Evolutionary conservation across 1,140 invertebrate genomes (phyloP), one percentile per base, ranked within the genome.

Genomic region (Papilio helenus): DNA sequence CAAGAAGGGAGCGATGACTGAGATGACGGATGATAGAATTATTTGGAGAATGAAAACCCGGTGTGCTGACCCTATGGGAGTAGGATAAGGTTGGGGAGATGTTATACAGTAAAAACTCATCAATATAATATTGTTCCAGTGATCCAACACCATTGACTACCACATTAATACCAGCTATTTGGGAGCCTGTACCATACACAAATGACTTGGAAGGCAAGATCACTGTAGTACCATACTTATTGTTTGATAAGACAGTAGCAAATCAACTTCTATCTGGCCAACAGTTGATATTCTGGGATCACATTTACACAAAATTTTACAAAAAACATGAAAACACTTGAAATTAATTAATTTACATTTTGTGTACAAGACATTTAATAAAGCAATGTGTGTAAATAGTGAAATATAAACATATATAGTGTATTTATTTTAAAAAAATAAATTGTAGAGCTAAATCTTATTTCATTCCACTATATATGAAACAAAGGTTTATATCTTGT

Each of bases 141-240:
- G 92, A 94, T n/a, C 92, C 92, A 18, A 94, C 91, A 49, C 92
- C 92, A n/a, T 61, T 94, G 4, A 87, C 86, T 20, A 88, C 88
- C 44, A 76, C 84, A 16, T 42, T 89, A 8, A 85, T 90, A 74
- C 88, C 92, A 39, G 79, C 89, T 12, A 85, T 93, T 26, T 94
- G 92, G 92, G 83, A 86, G 79, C 89, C 91, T 1, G 76, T 92
- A 10, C 39, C 61, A 4, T 51, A 39, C 9, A 65, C 81, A 16
- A 44, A 76, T 0, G 68, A 81, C 4, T 51, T 81, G 16, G 80
- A 85, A 9, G 83, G 78, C 16, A 81, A 79, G 68, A 39, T 80
- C 1, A 77, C 86, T 23, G 83, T 89, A 16, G 84, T 87, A 14
- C 79, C 81, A 2, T 88, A 85, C 23, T 74, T 92, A n/a, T 55